Conservation (phyloP, 2,888 invertebrate species). For the Ischnura elegans region DNA sequence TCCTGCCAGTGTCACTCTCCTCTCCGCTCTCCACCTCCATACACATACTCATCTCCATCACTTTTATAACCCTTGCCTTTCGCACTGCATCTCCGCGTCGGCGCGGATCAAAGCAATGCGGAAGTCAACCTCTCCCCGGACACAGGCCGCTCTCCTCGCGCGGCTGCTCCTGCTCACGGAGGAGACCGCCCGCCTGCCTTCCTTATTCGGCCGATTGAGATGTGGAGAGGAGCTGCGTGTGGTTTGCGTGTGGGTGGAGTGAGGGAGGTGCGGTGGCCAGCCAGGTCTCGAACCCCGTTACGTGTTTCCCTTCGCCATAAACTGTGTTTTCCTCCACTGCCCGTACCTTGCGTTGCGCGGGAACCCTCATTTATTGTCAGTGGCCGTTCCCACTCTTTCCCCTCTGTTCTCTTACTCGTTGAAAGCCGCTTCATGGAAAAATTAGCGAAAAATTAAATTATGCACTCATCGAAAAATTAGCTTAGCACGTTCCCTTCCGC, state of each 20-base stretch:
- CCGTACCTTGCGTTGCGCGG: background rate
- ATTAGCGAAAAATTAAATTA: no score
- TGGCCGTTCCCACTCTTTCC: no score
- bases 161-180: background rate
- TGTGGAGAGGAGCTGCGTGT: background rate
- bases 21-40: conserved; percentile 44
- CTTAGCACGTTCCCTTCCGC: no score
- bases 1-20: background rate
- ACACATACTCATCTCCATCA: background rate
- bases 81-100: background rate
- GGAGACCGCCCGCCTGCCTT: background rate
- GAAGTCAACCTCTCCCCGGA: conserved; percentile 35
- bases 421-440: no score
- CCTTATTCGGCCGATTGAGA: conserved; percentile 20
- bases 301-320: conserved; percentile 14
- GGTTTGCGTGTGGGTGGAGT: background rate
- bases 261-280: background rate
- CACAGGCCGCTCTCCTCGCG: background rate
- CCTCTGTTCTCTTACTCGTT: no score
- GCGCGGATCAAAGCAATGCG: conserved; percentile 34
- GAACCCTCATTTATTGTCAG: no score
- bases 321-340: background rate
- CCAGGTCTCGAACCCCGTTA: conserved; percentile 42
- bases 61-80: background rate
- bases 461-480: no score